Evolutionary conservation across 64 coral and sea anemone species (phyloP).

Genomic region (Montipora foliosa): DNA sequence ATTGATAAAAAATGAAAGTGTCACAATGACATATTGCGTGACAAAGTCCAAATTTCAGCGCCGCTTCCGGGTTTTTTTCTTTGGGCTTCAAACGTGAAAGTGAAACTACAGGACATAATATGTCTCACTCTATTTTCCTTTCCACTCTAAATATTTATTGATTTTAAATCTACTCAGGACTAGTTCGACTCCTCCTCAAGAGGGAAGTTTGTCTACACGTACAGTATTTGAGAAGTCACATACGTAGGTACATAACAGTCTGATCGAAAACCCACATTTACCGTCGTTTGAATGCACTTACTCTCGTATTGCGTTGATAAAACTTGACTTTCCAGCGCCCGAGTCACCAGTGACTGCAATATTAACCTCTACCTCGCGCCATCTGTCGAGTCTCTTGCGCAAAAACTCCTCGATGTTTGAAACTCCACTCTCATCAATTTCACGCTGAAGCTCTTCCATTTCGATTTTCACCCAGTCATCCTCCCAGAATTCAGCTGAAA

Average conservation of each 20-base stretch:
- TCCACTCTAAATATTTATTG: no score
- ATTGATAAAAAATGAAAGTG: no score
- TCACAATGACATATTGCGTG: no score
- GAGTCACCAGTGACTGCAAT: conserved; percentile 42
- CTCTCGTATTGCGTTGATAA: conserved; percentile 45
- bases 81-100: neutral
- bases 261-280: neutral
- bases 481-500: neutral
- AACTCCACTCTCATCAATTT: conserved; percentile 16
- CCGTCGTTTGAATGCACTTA: neutral
- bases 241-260: no score
- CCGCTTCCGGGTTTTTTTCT: neutral
- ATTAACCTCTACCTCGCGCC: conserved; percentile 20
- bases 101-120: neutral
- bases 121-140: no score
- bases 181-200: no score
- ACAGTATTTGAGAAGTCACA: no score
- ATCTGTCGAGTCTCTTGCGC: neutral
- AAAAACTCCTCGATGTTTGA: conserved; percentile 30
- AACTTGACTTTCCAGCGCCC: conserved; percentile 40
- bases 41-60: no score
- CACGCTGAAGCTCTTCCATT: neutral
- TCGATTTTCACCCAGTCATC: neutral
- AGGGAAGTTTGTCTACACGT: no score
- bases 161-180: no score